Base-by-base conservation (phyloP, 2,113 vertebrate species). In the Clinocottus analis region DNA sequence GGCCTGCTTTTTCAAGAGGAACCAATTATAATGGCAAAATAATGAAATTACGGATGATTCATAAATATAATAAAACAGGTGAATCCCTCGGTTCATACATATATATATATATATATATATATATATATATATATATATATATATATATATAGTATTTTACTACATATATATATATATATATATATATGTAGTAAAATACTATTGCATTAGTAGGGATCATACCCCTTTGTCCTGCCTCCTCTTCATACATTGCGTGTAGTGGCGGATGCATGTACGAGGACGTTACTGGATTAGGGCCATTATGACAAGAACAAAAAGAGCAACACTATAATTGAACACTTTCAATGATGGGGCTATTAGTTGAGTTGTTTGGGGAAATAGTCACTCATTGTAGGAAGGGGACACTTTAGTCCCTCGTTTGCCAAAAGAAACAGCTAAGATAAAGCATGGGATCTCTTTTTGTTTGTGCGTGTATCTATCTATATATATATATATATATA, bases 331-430 rank as follows among this genome's bases (percentile, higher is more conserved):
- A 90, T 93, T 91, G 79, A 87, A 60, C 77, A 79, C 82, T 85
- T 89, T 78, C 85, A 85, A 84, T 86, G 86, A 74, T 66, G 61
- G 85, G 75, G 83, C 87, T 85, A 85, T 89, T 83, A 80, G 66
- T 59, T 47, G 80, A 82, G 72, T 77, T 90, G 85, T 91, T 90
- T 66, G 78, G 69, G 88, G 85, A 91, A 93, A 93, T 86, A 86
- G 85, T 73, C 79, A 84, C 82, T 91, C 78, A 82, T 80, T 92
- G 61, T 63, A 49, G 37, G 64, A 80, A 75, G 73, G 63, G 71
- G 68, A 77, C 58, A 72, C 35, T n/a, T 72, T 33, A 13, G 29
- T 3, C 33, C 51, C 25, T 43, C n/a, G 47, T 69, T 55, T 25
- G 16, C 51, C 43, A 61, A 37, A 74, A 75, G 43, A 76, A 79